phyloP scores from a whole-genome alignment of 2,888 invertebrate genomes.

The Emmelina monodactyla region DNA sequence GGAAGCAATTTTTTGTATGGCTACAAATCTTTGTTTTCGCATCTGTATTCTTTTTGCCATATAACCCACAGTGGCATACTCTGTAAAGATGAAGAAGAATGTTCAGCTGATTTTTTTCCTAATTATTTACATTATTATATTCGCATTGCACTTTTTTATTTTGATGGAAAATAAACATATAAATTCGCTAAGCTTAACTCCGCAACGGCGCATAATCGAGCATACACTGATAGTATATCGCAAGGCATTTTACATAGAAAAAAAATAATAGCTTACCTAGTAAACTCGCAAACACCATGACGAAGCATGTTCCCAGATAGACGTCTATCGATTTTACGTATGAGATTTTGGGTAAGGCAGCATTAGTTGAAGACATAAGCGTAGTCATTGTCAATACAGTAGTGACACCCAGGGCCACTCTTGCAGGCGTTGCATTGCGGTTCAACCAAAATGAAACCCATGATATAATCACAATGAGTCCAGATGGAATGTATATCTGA shows the following conservation, averaged over 20 bases:
- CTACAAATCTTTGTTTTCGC: constrained; percentile 91
- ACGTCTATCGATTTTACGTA: constrained; percentile 98
- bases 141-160: constrained; percentile 2
- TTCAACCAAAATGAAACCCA: constrained; percentile 98
- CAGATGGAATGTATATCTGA: constrained; percentile 98
- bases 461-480: constrained; percentile 95
- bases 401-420: constrained; percentile 93
- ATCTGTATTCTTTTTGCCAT: constrained; percentile 97
- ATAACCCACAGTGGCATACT: constrained; percentile 97
- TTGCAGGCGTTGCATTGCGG: constrained; percentile 92
- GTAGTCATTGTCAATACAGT: constrained; percentile 98
- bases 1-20: constrained; percentile 90
- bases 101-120: too few relatives aligned
- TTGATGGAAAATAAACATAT: too few relatives aligned
- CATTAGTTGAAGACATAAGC: constrained; percentile 95
- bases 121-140: too few relatives aligned
- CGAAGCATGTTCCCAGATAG: constrained; percentile 97
- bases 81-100: constrained; percentile 71
- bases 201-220: too few relatives aligned
- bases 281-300: constrained; percentile 98
- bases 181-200: too few relatives aligned
- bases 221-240: constrained; percentile 11
- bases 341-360: constrained; percentile 96
- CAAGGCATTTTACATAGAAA: constrained; percentile 17
- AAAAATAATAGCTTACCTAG: constrained; percentile 71